Conservation (phyloP, 2,113 vertebrate species). For the Catharus bicknelli region DNA sequence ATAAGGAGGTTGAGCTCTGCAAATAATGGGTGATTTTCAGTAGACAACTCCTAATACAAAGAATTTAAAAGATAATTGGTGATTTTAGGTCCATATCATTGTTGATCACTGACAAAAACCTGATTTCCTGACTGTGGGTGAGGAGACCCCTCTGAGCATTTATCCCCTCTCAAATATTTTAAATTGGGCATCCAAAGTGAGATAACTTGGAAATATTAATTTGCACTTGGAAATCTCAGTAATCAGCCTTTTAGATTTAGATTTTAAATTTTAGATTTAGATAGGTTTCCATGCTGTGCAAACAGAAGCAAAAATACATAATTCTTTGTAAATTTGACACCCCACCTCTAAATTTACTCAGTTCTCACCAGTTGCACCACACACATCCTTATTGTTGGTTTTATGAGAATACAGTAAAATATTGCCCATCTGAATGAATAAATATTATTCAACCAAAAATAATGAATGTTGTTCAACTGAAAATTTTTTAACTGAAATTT, state of each 20-base stretch:
- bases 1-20: not conserved
- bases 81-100: not conserved
- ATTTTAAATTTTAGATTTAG: no score
- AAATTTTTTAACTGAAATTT: not conserved
- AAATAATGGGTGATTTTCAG: not conserved
- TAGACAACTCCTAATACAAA: not conserved
- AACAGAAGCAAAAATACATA: not conserved
- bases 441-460: not conserved
- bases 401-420: not conserved
- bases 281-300: not conserved
- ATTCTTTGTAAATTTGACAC: not conserved
- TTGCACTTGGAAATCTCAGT: not conserved
- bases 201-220: not conserved
- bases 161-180: not conserved
- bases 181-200: not conserved
- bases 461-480: no score
- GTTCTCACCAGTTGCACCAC: not conserved
- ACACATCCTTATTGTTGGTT: not conserved
- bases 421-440: not conserved
- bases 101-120: not conserved
- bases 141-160: not conserved
- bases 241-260: not conserved
- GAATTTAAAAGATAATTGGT: not conserved
- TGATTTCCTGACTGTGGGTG: not conserved
- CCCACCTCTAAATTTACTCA: not conserved